These are phyloP conservation scores for Bergia puertoricense DNA, from an alignment of 92 coral and sea anemone species.

Conservation along the genomic window DNA sequence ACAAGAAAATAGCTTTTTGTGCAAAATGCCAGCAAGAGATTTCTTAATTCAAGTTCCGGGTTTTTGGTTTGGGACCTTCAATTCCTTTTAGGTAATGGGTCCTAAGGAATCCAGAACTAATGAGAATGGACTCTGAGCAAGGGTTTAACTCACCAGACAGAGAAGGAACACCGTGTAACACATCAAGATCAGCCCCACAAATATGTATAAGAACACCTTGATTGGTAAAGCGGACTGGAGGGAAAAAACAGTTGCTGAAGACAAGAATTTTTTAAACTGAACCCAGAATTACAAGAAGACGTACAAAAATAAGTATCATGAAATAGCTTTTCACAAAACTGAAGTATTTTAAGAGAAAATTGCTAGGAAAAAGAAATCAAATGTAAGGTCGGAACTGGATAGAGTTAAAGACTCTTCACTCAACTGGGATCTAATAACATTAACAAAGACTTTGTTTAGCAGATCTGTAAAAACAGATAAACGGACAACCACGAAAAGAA, in stretches of 20 bases:
- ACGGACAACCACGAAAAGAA: background rate
- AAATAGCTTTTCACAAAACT: no score
- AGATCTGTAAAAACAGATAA: no score
- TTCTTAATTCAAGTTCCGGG: no score
- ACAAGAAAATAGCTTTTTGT: no score
- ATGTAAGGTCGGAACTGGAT: background rate
- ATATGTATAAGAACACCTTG: conserved; percentile 68
- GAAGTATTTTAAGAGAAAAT: no score
- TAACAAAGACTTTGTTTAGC: background rate
- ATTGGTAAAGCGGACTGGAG: conserved; percentile 64
- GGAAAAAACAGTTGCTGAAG: background rate
- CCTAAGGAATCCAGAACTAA: no score
- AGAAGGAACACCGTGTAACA: conserved; percentile 70
- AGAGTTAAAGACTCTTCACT: background rate
- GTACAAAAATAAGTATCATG: no score
- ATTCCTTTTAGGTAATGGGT: no score
- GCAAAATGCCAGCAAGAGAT: no score
- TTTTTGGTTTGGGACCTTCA: no score
- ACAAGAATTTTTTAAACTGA: background rate
- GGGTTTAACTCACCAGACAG: conserved; percentile 65
- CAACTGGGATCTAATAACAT: background rate
- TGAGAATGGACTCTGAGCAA: background rate
- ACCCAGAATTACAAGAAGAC: background rate
- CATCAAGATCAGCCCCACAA: conserved; percentile 59
- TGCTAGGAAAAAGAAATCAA: background rate